Percentiles rank a stretch among this genome's conserved stretches.
These are phyloP conservation scores for Galeopsomyia nigrocyanea DNA, from an alignment of 2,888 invertebrate genomes.

Conservation along the genomic window DNA sequence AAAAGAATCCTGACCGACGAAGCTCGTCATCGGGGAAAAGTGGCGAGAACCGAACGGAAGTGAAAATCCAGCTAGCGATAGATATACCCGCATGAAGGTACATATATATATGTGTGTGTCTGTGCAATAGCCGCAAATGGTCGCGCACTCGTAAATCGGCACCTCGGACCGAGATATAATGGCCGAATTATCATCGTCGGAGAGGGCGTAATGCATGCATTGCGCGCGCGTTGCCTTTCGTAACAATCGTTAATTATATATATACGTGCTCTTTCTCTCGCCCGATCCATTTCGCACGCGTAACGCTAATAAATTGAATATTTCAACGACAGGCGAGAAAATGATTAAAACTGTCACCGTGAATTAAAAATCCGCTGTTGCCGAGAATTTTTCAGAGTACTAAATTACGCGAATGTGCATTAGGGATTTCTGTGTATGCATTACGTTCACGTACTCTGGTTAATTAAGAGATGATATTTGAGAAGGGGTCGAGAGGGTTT, in stretches of 20 bases:
- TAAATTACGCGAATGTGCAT: too few relatives aligned
- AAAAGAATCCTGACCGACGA: conserved; percentile 2
- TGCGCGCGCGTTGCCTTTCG: background rate
- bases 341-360: too few relatives aligned
- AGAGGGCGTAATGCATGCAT: conserved; percentile 38
- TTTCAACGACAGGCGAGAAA: background rate
- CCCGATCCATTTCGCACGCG: conserved; percentile 28
- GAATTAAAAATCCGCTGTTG: too few relatives aligned
- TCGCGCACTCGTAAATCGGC: conserved; percentile 40
- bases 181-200: conserved; percentile 30
- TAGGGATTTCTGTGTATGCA: too few relatives aligned
- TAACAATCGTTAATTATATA: conserved; percentile 37
- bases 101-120: too few relatives aligned
- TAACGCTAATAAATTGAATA: conserved; percentile 37
- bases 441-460: too few relatives aligned
- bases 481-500: too few relatives aligned
- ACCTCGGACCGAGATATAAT: conserved; percentile 35
- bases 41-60: conserved; percentile 6
- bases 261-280: background rate
- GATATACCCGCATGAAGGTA: background rate
- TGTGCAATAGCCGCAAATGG: conserved; percentile 36
- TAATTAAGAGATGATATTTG: too few relatives aligned
- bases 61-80: background rate
- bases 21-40: background rate
- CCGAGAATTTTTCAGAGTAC: too few relatives aligned